phyloP scores from a whole-genome alignment of 1,140 invertebrate genomes.

The Aphaenogaster floridana region DNA sequence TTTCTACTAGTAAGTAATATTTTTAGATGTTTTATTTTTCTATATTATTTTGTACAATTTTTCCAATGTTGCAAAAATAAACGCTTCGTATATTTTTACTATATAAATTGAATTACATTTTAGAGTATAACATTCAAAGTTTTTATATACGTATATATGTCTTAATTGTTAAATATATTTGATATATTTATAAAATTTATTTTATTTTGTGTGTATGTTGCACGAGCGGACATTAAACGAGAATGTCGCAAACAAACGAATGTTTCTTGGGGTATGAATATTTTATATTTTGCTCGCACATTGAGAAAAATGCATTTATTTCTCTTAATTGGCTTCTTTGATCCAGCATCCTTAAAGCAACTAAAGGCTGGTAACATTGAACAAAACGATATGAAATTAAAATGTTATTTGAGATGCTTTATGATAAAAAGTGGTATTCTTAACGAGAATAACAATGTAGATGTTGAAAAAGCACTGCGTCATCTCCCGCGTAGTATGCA shows the following conservation, averaged over 20 bases:
- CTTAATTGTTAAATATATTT: slow-evolving; percentile 6
- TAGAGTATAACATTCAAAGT: background rate
- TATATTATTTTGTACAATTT: background rate
- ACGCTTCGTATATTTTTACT: background rate
- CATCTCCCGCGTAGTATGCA: slow-evolving; percentile 77
- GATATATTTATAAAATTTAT: background rate
- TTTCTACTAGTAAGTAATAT: slow-evolving; percentile 41
- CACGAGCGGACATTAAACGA: slow-evolving; percentile 73
- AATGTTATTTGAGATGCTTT: slow-evolving; percentile 82
- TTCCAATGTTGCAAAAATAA: background rate
- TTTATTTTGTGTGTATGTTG: slow-evolving; percentile 27
- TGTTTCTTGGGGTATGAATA: slow-evolving; percentile 76
- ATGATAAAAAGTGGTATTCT: slow-evolving; percentile 80
- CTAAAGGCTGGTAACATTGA: slow-evolving; percentile 77
- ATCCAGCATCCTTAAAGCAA: slow-evolving; percentile 77
- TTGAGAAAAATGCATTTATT: background rate
- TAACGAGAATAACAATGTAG: slow-evolving; percentile 73
- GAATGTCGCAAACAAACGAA: slow-evolving; percentile 73
- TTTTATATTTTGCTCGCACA: slow-evolving; percentile 3
- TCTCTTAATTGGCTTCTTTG: background rate
- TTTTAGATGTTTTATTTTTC: background rate
- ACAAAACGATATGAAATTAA: slow-evolving; percentile 77
- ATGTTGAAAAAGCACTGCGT: slow-evolving; percentile 77
- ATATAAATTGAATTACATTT: background rate
- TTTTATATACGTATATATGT: background rate